Evolutionary conservation across 2,888 invertebrate species (phyloP).

Genomic region (Bedellia somnulentella): DNA sequence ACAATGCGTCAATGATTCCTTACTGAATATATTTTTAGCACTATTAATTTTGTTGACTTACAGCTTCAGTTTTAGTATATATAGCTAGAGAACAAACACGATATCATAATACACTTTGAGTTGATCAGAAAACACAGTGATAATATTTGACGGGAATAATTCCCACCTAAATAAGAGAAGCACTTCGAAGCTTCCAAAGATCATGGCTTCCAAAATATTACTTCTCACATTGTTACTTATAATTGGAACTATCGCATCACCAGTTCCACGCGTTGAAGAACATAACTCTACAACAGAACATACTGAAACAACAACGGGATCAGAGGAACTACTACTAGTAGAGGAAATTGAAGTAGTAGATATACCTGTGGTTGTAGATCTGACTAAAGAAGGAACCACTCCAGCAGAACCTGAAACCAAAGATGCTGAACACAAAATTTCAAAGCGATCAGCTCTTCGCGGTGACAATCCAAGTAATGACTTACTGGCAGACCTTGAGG

Average conservation of each 20-base stretch:
- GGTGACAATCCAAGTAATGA: slow-evolving; percentile 37
- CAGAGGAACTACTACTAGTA: slow-evolving; percentile 17
- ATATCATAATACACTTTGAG: too few species aligned
- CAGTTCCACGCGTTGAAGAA: slow-evolving; percentile 15
- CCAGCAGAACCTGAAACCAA: slow-evolving; percentile 7
- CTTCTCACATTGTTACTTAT: slow-evolving; percentile 30
- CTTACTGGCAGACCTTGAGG: slow-evolving; percentile 31
- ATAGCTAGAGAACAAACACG: too few species aligned
- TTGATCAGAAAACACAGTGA: too few species aligned
- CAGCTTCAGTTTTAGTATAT: too few species aligned
- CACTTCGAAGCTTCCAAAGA: slow-evolving; percentile 23
- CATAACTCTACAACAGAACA: slow-evolving; percentile 20
- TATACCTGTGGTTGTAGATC: slow-evolving; percentile 21
- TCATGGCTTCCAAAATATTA: slow-evolving; percentile 29
- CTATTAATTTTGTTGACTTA: slow-evolving; percentile 18
- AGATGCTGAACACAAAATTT: slow-evolving; percentile 24
- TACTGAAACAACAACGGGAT: background rate
- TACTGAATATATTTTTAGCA: slow-evolving; percentile 42
- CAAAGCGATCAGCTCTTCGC: slow-evolving; percentile 30
- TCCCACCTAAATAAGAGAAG: slow-evolving; percentile 24
- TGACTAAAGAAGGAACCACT: slow-evolving; percentile 14
- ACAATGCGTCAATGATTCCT: slow-evolving; percentile 36
- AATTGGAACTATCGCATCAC: slow-evolving; percentile 21
- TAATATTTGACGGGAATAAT: slow-evolving; percentile 19
- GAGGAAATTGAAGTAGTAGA: slow-evolving; percentile 29